phyloP scores from a whole-genome alignment of 1,140 invertebrate species.

The Bombus breviceps region DNA sequence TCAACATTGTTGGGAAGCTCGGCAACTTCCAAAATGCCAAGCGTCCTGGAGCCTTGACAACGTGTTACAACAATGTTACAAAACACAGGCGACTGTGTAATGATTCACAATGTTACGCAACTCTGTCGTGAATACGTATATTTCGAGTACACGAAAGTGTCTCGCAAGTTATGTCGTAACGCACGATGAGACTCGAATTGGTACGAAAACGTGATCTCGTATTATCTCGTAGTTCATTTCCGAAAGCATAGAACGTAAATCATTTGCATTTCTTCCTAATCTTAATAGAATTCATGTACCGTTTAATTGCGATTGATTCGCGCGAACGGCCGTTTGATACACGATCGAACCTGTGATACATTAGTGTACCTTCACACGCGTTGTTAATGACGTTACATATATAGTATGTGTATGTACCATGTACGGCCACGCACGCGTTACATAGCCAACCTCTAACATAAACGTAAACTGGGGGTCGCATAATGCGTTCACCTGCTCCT shows the following conservation, averaged over 20 bases:
- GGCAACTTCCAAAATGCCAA: neutral
- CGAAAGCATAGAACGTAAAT: too few relatives aligned
- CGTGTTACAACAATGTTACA: neutral
- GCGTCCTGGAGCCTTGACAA: neutral
- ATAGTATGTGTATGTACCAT: neutral
- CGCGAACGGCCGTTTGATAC: neutral
- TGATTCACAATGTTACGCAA: neutral
- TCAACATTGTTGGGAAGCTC: neutral
- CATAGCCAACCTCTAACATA: conserved; percentile 1
- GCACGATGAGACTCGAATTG: neutral
- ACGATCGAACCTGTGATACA: conserved; percentile 14
- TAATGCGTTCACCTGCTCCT: conserved; percentile 44
- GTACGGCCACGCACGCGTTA: neutral
- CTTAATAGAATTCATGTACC: neutral
- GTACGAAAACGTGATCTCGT: neutral
- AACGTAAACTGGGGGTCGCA: neutral
- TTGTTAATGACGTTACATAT: conserved; percentile 30
- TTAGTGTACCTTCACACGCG: neutral
- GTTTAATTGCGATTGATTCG: neutral
- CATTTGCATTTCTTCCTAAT: neutral
- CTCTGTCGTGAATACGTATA: neutral
- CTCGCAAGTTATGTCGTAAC: neutral
- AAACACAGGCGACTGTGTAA: neutral
- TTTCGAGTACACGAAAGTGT: neutral
- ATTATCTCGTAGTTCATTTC: too few relatives aligned